These are phyloP conservation scores for Phaenicophaeus curvirostris DNA, from an alignment of 2,797 vertebrate genomes.

Conservation along the genomic window DNA sequence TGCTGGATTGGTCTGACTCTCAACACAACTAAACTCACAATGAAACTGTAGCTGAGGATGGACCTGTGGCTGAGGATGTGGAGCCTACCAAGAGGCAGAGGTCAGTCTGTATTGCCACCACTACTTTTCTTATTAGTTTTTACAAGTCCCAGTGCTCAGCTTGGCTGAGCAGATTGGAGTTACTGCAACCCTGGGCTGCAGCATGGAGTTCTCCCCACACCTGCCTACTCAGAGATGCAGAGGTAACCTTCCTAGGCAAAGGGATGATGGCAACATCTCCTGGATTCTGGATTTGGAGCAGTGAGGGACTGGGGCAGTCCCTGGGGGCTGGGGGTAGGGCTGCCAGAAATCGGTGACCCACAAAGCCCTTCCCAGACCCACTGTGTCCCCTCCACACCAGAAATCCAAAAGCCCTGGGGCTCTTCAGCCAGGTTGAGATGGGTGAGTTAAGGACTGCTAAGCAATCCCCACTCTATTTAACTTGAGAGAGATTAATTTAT, in stretches of 20 bases:
- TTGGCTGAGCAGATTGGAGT: background rate
- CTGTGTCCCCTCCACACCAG: fast-evolving
- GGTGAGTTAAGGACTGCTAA: background rate
- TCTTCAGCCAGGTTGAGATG: background rate
- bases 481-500: slow-evolving; percentile 55
- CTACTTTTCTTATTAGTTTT: background rate
- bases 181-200: background rate
- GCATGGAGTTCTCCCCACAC: background rate
- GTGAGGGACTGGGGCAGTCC: fast-evolving
- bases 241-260: background rate
- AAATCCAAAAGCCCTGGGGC: background rate
- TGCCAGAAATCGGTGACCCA: background rate
- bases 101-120: background rate
- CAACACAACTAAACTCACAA: background rate
- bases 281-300: background rate
- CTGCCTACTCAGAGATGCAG: background rate
- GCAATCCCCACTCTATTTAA: background rate
- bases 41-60: background rate
- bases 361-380: background rate
- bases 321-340: background rate
- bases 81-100: background rate
- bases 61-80: background rate
- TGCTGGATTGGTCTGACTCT: background rate
- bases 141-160: background rate
- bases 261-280: background rate